phyloP scores from a whole-genome alignment of 2,113 vertebrate species.

The Gopherus flavomarginatus region DNA sequence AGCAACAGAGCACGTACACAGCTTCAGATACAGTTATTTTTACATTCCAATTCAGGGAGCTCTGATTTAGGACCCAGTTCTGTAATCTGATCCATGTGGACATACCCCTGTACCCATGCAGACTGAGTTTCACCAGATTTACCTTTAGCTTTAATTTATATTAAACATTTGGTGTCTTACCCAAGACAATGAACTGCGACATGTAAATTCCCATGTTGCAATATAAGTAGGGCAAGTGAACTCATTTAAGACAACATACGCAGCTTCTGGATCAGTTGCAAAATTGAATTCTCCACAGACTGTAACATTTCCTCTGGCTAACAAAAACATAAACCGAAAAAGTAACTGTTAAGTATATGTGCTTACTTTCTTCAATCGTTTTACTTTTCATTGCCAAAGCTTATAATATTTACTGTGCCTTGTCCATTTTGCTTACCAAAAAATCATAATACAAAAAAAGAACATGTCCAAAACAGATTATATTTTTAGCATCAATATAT shows the following conservation, averaged over 20 bases:
- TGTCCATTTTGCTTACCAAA: background rate
- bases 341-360: background rate
- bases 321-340: background rate
- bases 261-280: slow-evolving; percentile 82
- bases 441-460: background rate
- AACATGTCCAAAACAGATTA: background rate
- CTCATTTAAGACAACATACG: slow-evolving; percentile 82
- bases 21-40: background rate
- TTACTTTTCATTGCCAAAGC: background rate
- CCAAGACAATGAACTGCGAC: slow-evolving; percentile 77
- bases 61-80: background rate
- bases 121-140: background rate
- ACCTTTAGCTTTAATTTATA: background rate
- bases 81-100: background rate
- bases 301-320: slow-evolving; percentile 82
- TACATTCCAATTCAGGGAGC: background rate
- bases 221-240: slow-evolving; percentile 81
- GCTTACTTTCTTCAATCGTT: background rate
- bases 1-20: background rate
- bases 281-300: slow-evolving; percentile 84
- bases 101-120: background rate
- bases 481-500: background rate
- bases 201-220: slow-evolving; percentile 85
- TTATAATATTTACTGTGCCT: background rate
- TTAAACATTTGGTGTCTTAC: slow-evolving; percentile 57